Evolutionary conservation across 2,888 invertebrate species (phyloP), one percentile per base, ranked within the genome.

Genomic region (Odontomyia ornata): DNA sequence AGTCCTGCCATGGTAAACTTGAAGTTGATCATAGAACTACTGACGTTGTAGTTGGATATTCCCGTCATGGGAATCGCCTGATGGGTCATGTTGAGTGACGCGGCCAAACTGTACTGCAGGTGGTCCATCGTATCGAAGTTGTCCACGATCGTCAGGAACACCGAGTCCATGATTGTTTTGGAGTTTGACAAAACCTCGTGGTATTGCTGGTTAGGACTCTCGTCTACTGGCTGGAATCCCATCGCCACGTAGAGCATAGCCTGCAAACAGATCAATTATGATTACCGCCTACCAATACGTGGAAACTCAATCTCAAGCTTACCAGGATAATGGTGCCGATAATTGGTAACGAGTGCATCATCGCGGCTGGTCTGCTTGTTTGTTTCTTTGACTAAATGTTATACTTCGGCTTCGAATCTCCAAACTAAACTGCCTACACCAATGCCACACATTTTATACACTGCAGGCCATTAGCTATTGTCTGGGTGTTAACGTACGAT

Each of bases 381-480:
- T 60, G 9, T 21, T 23, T 23, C 21, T 60, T 25, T 11, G 7
- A 13, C 21, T 47, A 2, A 69, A 25, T 69, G 69, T 69, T 69
- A 47, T 46, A 25, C 47, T 43, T 18, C 30, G 69, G 23, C 47
- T 47, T 46, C 69, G 18, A 25, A 46, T 47, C 30, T 25, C 1
- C 47, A n/a, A 47, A 69, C 69, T 69, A 69, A 69, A 7, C 23
- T 69, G 69, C 9, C 69, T 47, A 47, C 30, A 46, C n/a, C 25
- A 69, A 25, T 69, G 47, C 21, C 69, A 28, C 69, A 69, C 46
- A 30, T 69, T 69, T 69, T 69, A 69, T 69, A 69, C 47, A 30
- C 46, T 25, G 46, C 69, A 69, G 69, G 21, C 47, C 25, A 30
- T 46, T 30, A 47, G 46, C 30, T 47, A 46, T 23, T 46, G 28